A percentile compares a stretch with the other conserved stretches of the same genome.
These are phyloP conservation scores for Asbolus verrucosus DNA, from an alignment of 1,140 invertebrate species.

Conservation along the genomic window DNA sequence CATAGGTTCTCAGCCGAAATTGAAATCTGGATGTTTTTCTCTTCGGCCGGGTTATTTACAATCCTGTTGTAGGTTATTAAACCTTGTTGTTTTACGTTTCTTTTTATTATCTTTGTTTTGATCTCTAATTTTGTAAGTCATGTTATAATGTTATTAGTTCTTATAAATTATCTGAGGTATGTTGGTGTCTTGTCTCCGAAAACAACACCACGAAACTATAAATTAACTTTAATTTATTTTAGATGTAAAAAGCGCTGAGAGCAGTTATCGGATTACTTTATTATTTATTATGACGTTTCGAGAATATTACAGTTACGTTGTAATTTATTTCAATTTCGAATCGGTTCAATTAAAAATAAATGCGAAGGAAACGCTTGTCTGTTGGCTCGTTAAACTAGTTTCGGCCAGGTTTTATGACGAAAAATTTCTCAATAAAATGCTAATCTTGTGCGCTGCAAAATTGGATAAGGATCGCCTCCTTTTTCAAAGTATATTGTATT, in stretches of 20 bases:
- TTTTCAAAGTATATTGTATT: too few relatives aligned
- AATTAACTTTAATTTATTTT: slow-evolving; percentile 20
- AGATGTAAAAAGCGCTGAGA: slow-evolving; percentile 1
- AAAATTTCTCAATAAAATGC: too few relatives aligned
- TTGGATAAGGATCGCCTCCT: too few relatives aligned
- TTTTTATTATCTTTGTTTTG: not conserved
- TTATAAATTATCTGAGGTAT: slow-evolving; percentile 20
- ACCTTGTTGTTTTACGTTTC: not conserved
- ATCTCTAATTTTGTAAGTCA: slow-evolving; percentile 9
- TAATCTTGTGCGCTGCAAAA: too few relatives aligned
- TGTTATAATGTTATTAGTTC: not conserved
- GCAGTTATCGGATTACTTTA: slow-evolving; percentile 7
- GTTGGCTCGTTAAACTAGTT: too few relatives aligned
- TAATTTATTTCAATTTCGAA: too few relatives aligned
- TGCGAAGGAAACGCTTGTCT: too few relatives aligned
- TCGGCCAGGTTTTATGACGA: too few relatives aligned
- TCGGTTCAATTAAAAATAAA: too few relatives aligned
- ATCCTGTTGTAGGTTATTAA: not conserved
- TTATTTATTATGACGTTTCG: slow-evolving; percentile 13
- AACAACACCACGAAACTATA: slow-evolving; percentile 2
- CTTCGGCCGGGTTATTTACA: not conserved
- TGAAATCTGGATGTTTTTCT: not conserved
- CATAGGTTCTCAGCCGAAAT: not conserved
- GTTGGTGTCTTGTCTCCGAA: not conserved
- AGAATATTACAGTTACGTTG: slow-evolving; percentile 10